A percentile compares a stretch with the other conserved stretches of the same genome.
These are phyloP conservation scores for Bryconaethiops microstoma DNA, from an alignment of 2,797 vertebrate genomes.

Conservation along the genomic window DNA sequence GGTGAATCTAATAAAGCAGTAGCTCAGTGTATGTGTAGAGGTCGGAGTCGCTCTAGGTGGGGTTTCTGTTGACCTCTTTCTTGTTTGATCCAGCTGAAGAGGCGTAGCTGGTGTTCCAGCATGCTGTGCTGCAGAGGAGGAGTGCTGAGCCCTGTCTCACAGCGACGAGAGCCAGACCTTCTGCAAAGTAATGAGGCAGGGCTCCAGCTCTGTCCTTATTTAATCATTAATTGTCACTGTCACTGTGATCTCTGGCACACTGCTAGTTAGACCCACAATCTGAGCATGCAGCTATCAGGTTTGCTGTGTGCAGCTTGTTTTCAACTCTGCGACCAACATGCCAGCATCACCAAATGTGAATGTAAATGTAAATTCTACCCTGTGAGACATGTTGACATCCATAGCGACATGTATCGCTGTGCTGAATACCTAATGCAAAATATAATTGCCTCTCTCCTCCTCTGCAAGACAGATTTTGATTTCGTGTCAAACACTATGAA, in stretches of 20 bases:
- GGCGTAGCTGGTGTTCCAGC: conserved; percentile 21
- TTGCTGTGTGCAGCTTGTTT: neutral
- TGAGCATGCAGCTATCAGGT: neutral
- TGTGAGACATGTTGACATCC: neutral
- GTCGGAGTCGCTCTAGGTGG: neutral
- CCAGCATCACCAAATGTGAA: neutral
- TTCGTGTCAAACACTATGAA: conserved; percentile 42
- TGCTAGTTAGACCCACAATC: conserved; percentile 12
- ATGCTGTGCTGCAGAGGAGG: conserved; percentile 21
- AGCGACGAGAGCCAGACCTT: conserved; percentile 31
- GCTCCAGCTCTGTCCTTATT: conserved; percentile 34
- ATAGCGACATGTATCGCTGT: conserved; percentile 14
- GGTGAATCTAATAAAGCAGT: neutral
- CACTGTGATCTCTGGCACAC: conserved; percentile 27
- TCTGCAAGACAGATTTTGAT: conserved; percentile 46
- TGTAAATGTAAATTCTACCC: conserved; percentile 20
- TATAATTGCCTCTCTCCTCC: conserved; percentile 44
- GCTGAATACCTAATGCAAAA: conserved; percentile 48
- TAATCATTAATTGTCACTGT: conserved; percentile 46
- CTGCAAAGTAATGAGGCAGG: conserved; percentile 28
- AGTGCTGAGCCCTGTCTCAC: conserved; percentile 22
- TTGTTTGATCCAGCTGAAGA: conserved; percentile 19
- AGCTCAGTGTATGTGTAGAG: neutral
- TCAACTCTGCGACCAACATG: neutral
- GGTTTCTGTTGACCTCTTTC: neutral